Evolutionary conservation across 2,888 invertebrate species (phyloP), one percentile per base, ranked within the genome.

Genomic region (Hirtodrosophila alboralis): DNA sequence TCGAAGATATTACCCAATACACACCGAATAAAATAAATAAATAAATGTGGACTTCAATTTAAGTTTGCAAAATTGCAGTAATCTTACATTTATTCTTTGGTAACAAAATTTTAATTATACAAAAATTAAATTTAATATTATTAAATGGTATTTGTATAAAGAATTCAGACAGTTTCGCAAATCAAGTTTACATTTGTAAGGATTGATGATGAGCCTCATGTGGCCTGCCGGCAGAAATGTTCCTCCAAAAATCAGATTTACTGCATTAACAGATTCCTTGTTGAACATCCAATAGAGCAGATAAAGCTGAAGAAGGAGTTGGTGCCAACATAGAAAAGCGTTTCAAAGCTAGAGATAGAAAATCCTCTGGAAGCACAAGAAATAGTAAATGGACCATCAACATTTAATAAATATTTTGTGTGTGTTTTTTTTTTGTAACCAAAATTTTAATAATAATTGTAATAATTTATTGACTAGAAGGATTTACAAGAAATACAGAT

Each of bases 1-100:
- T 79, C 47, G 37, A 54, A 61, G 65, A 79, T 70, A 63, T 57
- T 70, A 70, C 58, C 83, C 83, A 68, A 10, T 27, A 56, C 12
- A 51, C 21, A 57, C 37, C 33, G 66, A 68, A 70, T 67, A 70
- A 52, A 67, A 30, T 23, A 52, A 48, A 49, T 52, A 52, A 67
- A 30, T 23, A 52, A 48, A 49, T 52, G 36, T 53, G 65, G 45
- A 68, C 66, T 59, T 58, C 21, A 64, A 47, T 70, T 36, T 51
- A 59, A 23, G 18, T 41, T 45, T 49, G 40, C 44, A 48, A 48
- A 57, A 67, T 64, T 68, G 70, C 64, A 65, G 53, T 66, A 47
- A 71, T 38, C 38, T 37, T 72, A 60, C 34, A 38, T 69, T 69
- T 72, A 69, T 60, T 72, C 54, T 60, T 69, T 69, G 73, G 72